phyloP scores from a whole-genome alignment of 2,888 invertebrate species.

The Perizoma flavofasciatum region DNA sequence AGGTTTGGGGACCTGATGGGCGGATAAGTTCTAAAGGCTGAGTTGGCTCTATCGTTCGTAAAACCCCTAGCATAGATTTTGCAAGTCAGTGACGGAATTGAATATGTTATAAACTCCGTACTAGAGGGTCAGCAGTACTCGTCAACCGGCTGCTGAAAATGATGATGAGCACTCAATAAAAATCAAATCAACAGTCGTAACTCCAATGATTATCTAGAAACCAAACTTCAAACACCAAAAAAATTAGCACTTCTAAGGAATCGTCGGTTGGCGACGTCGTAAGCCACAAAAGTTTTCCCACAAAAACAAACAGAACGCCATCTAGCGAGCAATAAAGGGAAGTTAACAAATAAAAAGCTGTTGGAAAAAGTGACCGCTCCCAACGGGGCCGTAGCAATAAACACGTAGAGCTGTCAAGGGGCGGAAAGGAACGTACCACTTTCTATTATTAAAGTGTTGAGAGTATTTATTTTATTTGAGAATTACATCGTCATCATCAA shows the following conservation, averaged over 20 bases:
- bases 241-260: conserved; percentile 22
- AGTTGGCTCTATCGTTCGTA: too few species aligned
- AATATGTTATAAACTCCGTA: too few species aligned
- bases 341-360: conserved; percentile 45
- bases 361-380: conserved; percentile 51
- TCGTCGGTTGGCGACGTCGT: conserved; percentile 1
- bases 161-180: too few species aligned
- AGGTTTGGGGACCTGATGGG: too few species aligned
- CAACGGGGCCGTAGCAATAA: conserved; percentile 57
- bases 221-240: neutral
- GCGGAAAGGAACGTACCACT: conserved; percentile 20
- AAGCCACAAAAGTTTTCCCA: conserved; percentile 24
- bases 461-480: conserved; percentile 6
- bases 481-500: neutral
- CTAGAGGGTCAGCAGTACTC: too few species aligned
- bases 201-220: conserved; percentile 5
- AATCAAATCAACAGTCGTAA: neutral
- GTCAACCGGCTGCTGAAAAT: too few species aligned
- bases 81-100: too few species aligned
- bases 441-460: conserved; percentile 27
- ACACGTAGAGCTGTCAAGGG: conserved; percentile 37
- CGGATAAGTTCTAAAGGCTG: too few species aligned
- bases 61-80: too few species aligned
- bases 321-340: conserved; percentile 33
- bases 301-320: conserved; percentile 30